phyloP scores from a whole-genome alignment of 92 coral and sea anemone species.

The Porites divaricata region DNA sequence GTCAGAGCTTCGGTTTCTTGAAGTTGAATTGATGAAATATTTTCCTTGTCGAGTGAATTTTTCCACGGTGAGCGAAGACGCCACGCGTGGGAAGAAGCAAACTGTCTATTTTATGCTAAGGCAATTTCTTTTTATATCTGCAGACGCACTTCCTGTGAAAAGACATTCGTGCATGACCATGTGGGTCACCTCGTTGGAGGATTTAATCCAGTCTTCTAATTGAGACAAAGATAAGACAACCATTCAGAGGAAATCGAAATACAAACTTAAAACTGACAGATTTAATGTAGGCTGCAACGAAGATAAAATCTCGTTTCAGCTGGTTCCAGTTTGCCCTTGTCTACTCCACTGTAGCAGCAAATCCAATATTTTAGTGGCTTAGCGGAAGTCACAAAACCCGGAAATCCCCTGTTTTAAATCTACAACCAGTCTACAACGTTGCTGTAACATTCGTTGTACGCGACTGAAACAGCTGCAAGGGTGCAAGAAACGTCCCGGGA shows the following conservation, averaged over 20 bases:
- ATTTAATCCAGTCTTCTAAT: too few species aligned
- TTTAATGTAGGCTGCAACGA: not conserved
- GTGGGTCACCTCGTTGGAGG: too few species aligned
- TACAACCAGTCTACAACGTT: not conserved
- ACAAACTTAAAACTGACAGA: not conserved
- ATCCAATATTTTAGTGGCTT: not conserved
- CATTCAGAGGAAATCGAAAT: not conserved
- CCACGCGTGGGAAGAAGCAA: not conserved
- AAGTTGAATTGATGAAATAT: not conserved
- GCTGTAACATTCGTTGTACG: not conserved
- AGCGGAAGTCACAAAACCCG: constrained; percentile 19
- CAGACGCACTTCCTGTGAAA: too few species aligned
- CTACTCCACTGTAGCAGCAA: not conserved
- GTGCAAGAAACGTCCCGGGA: not conserved
- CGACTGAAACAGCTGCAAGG: not conserved
- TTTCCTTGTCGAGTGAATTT: too few species aligned
- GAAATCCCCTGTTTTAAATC: not conserved
- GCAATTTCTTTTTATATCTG: not conserved
- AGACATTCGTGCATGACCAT: too few species aligned
- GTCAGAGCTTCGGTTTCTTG: constrained; percentile 34
- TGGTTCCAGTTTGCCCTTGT: not conserved
- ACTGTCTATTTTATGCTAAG: not conserved
- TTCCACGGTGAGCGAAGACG: not conserved
- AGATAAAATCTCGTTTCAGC: not conserved
- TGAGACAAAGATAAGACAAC: not conserved